Conservation (phyloP, 2,888 invertebrate species). For the Andrena minutula region DNA sequence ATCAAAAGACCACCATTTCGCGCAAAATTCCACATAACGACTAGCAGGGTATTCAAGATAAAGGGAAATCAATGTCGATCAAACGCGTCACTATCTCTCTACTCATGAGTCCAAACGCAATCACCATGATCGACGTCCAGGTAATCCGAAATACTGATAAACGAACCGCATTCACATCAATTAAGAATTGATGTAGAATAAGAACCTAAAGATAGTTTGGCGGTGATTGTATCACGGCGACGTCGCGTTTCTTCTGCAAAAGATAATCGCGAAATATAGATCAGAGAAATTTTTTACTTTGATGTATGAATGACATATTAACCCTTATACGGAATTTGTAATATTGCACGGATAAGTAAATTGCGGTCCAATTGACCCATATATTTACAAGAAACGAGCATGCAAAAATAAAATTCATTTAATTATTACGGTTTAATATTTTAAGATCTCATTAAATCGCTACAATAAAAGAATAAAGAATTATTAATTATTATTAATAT, state of each 20-base stretch:
- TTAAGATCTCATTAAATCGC: too few species aligned
- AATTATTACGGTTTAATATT: too few species aligned
- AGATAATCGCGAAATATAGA: background rate
- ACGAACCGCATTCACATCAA: constrained; percentile 23
- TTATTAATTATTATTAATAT: too few species aligned
- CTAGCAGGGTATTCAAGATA: background rate
- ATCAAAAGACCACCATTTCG: background rate
- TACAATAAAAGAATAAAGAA: too few species aligned
- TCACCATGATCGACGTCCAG: background rate
- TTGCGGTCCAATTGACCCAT: too few species aligned
- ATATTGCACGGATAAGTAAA: too few species aligned
- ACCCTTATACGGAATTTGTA: too few species aligned
- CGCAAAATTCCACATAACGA: background rate
- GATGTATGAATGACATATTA: too few species aligned
- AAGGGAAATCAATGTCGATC: background rate
- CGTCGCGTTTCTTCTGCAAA: background rate
- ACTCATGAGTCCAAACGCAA: background rate
- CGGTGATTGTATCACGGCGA: background rate
- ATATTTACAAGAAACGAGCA: too few species aligned
- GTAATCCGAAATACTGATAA: constrained; percentile 23
- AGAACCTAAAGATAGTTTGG: too few species aligned
- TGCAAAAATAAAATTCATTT: too few species aligned
- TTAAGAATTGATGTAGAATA: background rate
- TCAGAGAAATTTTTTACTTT: too few species aligned
- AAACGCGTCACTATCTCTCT: background rate